Base-by-base conservation (phyloP, 2,113 vertebrate species). In the Phylloscopus trochilus region DNA sequence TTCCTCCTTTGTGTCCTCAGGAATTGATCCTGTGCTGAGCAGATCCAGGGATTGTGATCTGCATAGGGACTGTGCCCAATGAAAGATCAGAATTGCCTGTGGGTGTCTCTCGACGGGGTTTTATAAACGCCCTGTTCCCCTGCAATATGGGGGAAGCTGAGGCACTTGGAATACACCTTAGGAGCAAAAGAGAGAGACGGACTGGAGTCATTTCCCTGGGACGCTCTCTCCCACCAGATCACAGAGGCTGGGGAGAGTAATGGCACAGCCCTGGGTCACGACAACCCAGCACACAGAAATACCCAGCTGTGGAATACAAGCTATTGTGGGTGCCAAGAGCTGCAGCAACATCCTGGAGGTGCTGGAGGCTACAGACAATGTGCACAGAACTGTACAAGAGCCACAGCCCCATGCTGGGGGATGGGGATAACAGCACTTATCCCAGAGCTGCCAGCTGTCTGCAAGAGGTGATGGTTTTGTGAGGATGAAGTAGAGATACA, bases 401-500 rank as follows among this genome's bases (percentile, higher is more conserved):
- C 67, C 84, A 33, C 37, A 52, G 64, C 21, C 33, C 53, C 49
- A 11, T 2, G 1, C 6, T 1, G 20, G 35, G 33, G 33, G 31
- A 22, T 8, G 28, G 35, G 51, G 26, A n/a, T 16, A 31, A 56
- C 3, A 16, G 56, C 72, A 27, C 13, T 62, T 59, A 49, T 37
- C 24, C 28, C 37, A 7, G 67, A 47, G 37, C 46, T 12, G 1
- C 49, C 3, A 13, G 63, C 77, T 83, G 47, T 67, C 33, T 11
- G 3, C 0, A 3, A 78, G 39, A 53, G 31, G 5, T 53, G 47
- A 28, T 0, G 7, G 41, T 5, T 37, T 51, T 44, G 77, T 2
- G 22, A 66, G 24, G n/a, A 16, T 30, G 68, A 39, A 15, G 7
- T 58, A 37, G 64, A 78, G 46, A 3, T 37, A n/a, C 5, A 11